Conservation (phyloP, 1,140 invertebrate species). For the Aphidius gifuensis region DNA sequence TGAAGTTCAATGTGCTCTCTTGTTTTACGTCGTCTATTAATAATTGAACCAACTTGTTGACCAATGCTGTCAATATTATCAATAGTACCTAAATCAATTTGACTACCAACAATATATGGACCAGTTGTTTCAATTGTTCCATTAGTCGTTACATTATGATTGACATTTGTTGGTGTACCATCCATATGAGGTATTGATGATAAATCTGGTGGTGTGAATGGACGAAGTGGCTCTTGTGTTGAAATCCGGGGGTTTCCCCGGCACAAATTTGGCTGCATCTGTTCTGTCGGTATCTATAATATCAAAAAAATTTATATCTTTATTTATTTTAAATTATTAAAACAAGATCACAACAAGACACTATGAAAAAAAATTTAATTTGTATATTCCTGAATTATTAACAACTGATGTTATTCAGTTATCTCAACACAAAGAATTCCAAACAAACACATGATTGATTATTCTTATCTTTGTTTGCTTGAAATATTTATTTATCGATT, state of each 20-base stretch:
- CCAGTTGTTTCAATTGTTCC: constrained; percentile 31
- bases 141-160: constrained; percentile 31
- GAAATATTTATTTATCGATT: neutral
- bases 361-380: too few species aligned
- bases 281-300: constrained; percentile 46
- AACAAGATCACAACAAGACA: too few species aligned
- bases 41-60: constrained; percentile 34
- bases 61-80: constrained; percentile 52
- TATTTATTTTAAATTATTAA: too few species aligned
- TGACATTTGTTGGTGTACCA: constrained; percentile 34
- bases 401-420: too few species aligned
- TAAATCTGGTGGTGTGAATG: constrained; percentile 49
- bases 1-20: constrained; percentile 50
- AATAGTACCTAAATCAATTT: constrained; percentile 49
- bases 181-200: constrained; percentile 54
- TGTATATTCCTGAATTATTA: too few species aligned
- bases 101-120: constrained; percentile 52
- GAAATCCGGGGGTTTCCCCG: constrained; percentile 42
- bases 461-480: too few species aligned
- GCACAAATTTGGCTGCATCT: constrained; percentile 47
- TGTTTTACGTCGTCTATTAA: constrained; percentile 30
- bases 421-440: too few species aligned
- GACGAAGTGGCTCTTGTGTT: constrained; percentile 38
- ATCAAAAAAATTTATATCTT: neutral
- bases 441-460: too few species aligned